Conservation (phyloP, 2,797 vertebrate genomes). For the Enteromius argenteus region DNA sequence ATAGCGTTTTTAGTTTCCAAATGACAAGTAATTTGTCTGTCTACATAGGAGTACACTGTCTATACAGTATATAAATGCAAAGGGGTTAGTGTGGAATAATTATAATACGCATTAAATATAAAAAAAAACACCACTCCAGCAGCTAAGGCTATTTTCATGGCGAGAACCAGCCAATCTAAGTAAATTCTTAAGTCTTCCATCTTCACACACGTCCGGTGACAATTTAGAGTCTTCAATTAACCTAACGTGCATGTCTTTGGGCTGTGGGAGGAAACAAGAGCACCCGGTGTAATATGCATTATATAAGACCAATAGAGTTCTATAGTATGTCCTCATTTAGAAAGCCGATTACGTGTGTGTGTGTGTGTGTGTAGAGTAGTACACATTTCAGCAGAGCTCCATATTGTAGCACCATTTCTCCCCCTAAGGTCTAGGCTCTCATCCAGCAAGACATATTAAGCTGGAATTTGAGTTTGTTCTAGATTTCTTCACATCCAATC, state of each 20-base stretch:
- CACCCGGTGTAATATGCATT: neutral
- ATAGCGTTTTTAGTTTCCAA: neutral
- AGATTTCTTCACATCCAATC: neutral
- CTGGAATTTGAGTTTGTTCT: neutral
- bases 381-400: constrained; percentile 1
- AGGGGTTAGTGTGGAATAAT: neutral
- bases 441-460: constrained; percentile 5
- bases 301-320: neutral
- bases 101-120: neutral
- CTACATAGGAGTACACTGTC: neutral
- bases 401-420: constrained; percentile 10
- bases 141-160: too few species aligned
- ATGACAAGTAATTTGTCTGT: neutral
- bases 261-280: too few species aligned
- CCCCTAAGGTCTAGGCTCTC: constrained; percentile 3
- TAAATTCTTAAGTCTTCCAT: too few species aligned
- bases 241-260: too few species aligned
- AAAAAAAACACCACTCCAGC: too few species aligned
- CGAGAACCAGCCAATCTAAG: too few species aligned
- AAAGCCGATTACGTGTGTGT: neutral
- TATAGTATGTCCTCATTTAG: neutral
- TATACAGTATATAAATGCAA: neutral
- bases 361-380: constrained; percentile 11
- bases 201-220: too few species aligned
- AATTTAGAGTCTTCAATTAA: too few species aligned